phyloP scores from a whole-genome alignment of 2,113 vertebrate genomes.

The Myotis davidii region DNA sequence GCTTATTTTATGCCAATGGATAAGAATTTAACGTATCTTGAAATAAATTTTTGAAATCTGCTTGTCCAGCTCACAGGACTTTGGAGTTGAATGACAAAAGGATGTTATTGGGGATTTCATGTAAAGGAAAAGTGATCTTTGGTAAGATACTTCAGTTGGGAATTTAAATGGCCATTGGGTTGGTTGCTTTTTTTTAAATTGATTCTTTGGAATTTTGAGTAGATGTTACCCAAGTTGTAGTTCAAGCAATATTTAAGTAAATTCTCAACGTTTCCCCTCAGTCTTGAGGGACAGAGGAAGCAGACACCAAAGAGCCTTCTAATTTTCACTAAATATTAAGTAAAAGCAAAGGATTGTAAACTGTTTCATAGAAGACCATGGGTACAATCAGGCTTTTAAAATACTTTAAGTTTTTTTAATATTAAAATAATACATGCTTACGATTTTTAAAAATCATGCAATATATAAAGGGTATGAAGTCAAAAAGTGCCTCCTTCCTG shows the following conservation, averaged over 20 bases:
- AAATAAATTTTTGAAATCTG: slow-evolving; percentile 42
- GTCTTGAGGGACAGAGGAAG: background rate
- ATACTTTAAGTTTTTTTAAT: slow-evolving; percentile 23
- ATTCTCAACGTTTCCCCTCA: background rate
- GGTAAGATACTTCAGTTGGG: slow-evolving; percentile 1
- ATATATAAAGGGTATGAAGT: background rate
- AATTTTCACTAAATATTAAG: background rate
- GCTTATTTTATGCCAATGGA: background rate
- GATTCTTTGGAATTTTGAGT: background rate
- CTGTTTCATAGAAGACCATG: background rate
- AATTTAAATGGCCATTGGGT: background rate
- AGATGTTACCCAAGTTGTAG: background rate
- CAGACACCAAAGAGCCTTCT: slow-evolving; percentile 12
- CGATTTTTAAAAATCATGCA: slow-evolving; percentile 21
- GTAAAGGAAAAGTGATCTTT: background rate
- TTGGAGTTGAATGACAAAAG: background rate
- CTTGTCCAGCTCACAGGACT: background rate
- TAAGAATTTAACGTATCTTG: background rate
- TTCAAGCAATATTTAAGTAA: background rate
- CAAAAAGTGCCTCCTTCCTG: background rate
- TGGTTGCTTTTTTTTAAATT: background rate
- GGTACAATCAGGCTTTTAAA: slow-evolving; percentile 46
- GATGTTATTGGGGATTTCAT: slow-evolving; percentile 1
- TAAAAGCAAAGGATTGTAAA: background rate
- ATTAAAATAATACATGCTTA: background rate